These are phyloP conservation scores for Rhinogobius similis DNA, from an alignment of 2,113 vertebrate species.

Conservation along the genomic window DNA sequence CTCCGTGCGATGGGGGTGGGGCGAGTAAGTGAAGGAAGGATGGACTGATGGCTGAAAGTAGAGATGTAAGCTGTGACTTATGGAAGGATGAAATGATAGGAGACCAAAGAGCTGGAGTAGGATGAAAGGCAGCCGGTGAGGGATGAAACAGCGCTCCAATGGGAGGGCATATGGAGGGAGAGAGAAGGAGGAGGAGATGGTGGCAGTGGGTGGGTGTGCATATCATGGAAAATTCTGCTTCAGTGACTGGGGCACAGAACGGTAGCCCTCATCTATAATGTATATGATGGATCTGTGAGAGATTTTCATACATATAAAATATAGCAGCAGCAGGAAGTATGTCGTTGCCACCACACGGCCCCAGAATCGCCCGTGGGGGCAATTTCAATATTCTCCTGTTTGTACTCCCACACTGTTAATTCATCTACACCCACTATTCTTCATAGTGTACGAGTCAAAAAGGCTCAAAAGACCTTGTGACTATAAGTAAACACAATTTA, in stretches of 20 bases:
- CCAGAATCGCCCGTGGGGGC: constrained; percentile 55
- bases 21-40: constrained; percentile 30
- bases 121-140: constrained; percentile 67
- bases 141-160: constrained; percentile 66
- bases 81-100: constrained; percentile 61
- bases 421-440: constrained; percentile 53
- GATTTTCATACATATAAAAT: constrained; percentile 78
- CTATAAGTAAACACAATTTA: constrained; percentile 69
- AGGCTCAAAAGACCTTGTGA: constrained; percentile 67
- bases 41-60: constrained; percentile 47
- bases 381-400: constrained; percentile 72
- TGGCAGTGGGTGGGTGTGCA: constrained; percentile 22
- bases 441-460: constrained; percentile 58
- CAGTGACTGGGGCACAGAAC: constrained; percentile 71
- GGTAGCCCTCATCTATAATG: constrained; percentile 78
- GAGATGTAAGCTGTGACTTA: constrained; percentile 68
- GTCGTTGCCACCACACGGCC: constrained; percentile 45
- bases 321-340: constrained; percentile 69
- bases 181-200: constrained; percentile 21
- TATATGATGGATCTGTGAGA: constrained; percentile 71
- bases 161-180: constrained; percentile 64
- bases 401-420: constrained; percentile 69
- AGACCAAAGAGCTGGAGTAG: constrained; percentile 67
- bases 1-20: constrained; percentile 23
- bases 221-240: constrained; percentile 70